These are phyloP conservation scores for Poecilia velifera DNA, from an alignment of 2,797 vertebrate genomes.

Conservation along the genomic window DNA sequence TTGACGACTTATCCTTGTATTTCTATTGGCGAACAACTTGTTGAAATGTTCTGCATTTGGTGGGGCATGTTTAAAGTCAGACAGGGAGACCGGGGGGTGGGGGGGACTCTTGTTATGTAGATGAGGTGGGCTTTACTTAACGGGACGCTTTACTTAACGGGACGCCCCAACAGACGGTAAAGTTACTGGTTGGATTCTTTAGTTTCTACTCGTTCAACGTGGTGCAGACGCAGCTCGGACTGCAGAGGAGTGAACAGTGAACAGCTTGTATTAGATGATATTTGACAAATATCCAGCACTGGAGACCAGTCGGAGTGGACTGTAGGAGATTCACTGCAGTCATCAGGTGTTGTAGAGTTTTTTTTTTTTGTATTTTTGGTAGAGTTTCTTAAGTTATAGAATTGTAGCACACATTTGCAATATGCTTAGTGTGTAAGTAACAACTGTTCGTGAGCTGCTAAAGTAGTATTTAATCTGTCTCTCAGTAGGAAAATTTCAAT, in stretches of 20 bases:
- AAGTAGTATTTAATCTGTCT: not conserved
- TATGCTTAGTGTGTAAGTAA: not conserved
- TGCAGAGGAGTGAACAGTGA: not conserved
- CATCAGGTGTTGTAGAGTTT: slow-evolving; percentile 2
- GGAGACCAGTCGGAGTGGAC: not conserved
- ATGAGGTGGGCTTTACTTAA: slow-evolving; percentile 11
- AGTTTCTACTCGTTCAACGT: not conserved
- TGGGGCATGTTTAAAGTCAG: slow-evolving; percentile 2
- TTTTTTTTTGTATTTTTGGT: not conserved
- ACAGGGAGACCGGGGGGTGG: not conserved
- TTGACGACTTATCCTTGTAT: not conserved
- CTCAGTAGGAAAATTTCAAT: not conserved
- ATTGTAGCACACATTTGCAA: not conserved
- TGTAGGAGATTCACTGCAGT: not conserved
- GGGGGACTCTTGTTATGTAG: slow-evolving; percentile 35
- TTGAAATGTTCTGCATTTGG: not conserved
- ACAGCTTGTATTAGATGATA: not conserved
- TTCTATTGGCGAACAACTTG: not conserved
- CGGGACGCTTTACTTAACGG: slow-evolving; percentile 4
- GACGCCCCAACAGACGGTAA: slow-evolving; percentile 1
- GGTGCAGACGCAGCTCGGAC: slow-evolving; percentile 9
- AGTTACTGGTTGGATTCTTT: not conserved
- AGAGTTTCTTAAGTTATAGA: not conserved
- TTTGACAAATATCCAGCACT: no score
- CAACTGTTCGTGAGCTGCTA: not conserved